Conservation (phyloP, 2,888 invertebrate genomes). For the Dorcus parallelipipedus region DNA sequence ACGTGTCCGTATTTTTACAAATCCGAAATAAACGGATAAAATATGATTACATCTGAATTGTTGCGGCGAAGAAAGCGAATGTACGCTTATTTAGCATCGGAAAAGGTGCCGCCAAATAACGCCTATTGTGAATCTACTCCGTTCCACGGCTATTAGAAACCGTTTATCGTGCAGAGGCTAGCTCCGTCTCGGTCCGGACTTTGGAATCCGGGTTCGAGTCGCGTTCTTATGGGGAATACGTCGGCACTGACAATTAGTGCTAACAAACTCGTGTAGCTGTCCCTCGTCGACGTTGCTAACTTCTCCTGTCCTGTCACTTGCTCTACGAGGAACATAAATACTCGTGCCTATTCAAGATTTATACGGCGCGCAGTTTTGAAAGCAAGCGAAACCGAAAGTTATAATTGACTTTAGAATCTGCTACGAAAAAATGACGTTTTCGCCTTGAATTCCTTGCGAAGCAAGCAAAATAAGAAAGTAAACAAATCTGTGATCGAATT, state of each 20-base stretch:
- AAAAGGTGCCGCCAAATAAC: constrained; percentile 8
- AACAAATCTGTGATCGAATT: too few relatives aligned
- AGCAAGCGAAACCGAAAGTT: constrained; percentile 1
- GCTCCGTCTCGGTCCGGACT: background rate
- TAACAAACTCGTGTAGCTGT: constrained; percentile 22
- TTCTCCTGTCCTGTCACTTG: constrained; percentile 16
- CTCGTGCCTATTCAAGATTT: background rate
- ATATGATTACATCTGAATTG: too few relatives aligned
- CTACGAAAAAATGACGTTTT: background rate
- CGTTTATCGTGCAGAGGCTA: background rate
- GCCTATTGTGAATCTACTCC: constrained; percentile 2
- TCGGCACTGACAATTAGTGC: constrained; percentile 20
- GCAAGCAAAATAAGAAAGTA: too few relatives aligned
- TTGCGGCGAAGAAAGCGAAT: background rate
- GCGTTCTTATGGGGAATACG: constrained; percentile 1
- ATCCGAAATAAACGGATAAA: too few relatives aligned
- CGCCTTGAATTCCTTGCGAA: background rate
- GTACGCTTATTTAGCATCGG: constrained; percentile 4
- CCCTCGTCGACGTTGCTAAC: constrained; percentile 2
- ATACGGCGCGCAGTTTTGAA: constrained; percentile 3
- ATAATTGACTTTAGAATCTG: background rate
- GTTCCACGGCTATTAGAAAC: background rate
- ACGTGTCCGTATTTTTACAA: too few relatives aligned
- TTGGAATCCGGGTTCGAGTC: constrained; percentile 1
- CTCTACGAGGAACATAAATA: constrained; percentile 14